Conservation (phyloP, 2,888 invertebrate genomes). For the Dasysyrphus albostriatus region DNA sequence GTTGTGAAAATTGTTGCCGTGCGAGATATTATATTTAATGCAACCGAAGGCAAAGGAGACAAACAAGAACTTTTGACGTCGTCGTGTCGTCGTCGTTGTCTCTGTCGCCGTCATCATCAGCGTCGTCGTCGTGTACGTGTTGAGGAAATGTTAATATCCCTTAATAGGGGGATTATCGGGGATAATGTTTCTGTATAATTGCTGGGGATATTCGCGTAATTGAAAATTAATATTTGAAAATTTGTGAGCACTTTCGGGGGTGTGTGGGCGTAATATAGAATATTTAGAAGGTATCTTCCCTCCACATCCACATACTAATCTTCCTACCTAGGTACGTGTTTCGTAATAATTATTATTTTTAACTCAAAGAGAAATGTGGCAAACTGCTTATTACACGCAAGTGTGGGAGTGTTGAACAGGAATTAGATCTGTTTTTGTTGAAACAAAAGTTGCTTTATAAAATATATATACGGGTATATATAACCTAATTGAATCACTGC, state of each 20-base stretch:
- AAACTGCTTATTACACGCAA: slow-evolving; percentile 22
- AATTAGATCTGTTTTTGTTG: slow-evolving; percentile 17
- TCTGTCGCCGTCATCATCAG: slow-evolving; percentile 18
- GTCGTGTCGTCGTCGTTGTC: slow-evolving; percentile 8
- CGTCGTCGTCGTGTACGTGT: slow-evolving; percentile 44
- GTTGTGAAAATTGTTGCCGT: slow-evolving; percentile 59
- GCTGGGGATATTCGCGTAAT: slow-evolving; percentile 74
- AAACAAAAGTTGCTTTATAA: slow-evolving; percentile 21
- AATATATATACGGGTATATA: slow-evolving; percentile 18
- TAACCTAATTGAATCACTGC: slow-evolving; percentile 52
- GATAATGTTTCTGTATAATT: slow-evolving; percentile 75
- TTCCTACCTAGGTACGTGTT: slow-evolving; percentile 6
- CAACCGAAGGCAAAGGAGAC: slow-evolving; percentile 56
- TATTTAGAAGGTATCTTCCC: not conserved
- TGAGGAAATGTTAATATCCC: slow-evolving; percentile 74
- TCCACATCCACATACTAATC: not conserved
- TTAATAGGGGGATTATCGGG: slow-evolving; percentile 75
- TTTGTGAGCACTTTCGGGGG: slow-evolving; percentile 32
- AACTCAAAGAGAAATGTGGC: slow-evolving; percentile 55
- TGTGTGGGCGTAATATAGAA: not conserved
- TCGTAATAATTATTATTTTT: slow-evolving; percentile 42
- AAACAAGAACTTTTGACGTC: slow-evolving; percentile 64
- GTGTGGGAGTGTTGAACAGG: slow-evolving; percentile 47
- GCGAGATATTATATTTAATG: slow-evolving; percentile 68
- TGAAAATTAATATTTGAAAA: slow-evolving; percentile 76